These are phyloP conservation scores for Porites evermanni DNA, from an alignment of 92 coral and sea anemone species.

Conservation along the genomic window DNA sequence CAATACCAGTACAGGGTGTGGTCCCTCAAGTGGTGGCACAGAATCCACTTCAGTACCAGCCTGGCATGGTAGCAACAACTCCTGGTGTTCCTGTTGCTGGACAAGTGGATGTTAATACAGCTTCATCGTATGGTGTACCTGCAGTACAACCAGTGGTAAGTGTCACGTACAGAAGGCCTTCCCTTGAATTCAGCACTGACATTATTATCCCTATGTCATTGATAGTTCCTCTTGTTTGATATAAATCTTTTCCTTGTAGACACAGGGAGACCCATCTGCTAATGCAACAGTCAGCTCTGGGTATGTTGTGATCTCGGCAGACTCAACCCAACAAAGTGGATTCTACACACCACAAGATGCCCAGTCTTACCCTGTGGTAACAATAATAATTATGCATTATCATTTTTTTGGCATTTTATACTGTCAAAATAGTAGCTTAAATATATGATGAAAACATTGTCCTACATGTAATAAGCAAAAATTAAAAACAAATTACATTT, in stretches of 20 bases:
- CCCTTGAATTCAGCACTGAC: no score
- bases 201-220: no score
- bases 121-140: not conserved
- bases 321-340: conserved; percentile 27
- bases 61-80: not conserved
- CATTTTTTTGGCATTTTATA: not conserved
- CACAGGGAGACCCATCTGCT: conserved; percentile 32
- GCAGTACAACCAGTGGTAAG: conserved; percentile 20
- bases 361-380: conserved; percentile 33
- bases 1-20: conserved; percentile 19
- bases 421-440: not conserved
- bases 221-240: no score
- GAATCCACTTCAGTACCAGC: conserved; percentile 28
- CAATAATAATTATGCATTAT: no score
- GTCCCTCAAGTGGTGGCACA: conserved; percentile 19
- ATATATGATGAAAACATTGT: no score
- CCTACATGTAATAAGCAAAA: no score
- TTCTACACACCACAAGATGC: conserved; percentile 33
- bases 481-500: no score
- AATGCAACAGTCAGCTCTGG: conserved; percentile 27
- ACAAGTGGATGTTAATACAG: conserved; percentile 34
- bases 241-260: not conserved
- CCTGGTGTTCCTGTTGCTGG: conserved; percentile 26
- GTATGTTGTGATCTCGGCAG: conserved; percentile 24
- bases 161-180: not conserved